Percentiles rank a stretch among this genome's conserved stretches.
Evolutionary conservation across 2,113 vertebrate species (phyloP).

Genomic region (Motacilla alba): DNA sequence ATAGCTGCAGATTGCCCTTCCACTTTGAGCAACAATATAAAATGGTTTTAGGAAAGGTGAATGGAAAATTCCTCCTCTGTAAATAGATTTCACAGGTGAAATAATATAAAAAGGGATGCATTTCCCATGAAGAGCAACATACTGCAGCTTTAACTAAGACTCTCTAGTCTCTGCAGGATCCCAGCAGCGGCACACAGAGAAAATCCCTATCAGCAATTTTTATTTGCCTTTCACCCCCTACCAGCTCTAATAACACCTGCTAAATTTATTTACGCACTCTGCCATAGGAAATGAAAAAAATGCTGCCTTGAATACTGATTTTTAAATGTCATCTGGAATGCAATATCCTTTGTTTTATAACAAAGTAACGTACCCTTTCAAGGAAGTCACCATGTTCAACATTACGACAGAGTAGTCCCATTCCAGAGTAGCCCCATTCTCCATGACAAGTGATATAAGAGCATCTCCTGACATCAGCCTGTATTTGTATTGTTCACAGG

Average conservation of each 20-base stretch:
- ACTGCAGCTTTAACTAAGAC: neutral
- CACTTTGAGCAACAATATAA: neutral
- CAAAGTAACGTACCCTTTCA: neutral
- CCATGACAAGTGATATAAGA: neutral
- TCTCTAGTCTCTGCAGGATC: constrained; percentile 6
- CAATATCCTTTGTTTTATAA: neutral
- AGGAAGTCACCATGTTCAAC: neutral
- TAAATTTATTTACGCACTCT: constrained; percentile 3
- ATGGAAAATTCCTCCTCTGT: neutral
- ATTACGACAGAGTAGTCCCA: neutral
- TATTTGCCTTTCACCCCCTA: neutral
- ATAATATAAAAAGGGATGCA: neutral
- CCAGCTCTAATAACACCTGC: constrained; percentile 26
- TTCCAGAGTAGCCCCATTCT: neutral
- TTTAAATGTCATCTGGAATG: neutral
- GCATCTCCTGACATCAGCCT: neutral
- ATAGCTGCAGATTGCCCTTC: neutral
- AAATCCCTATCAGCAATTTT: constrained; percentile 39
- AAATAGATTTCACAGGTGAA: constrained; percentile 30
- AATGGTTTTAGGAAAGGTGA: neutral
- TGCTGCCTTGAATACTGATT: neutral
- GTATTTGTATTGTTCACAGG: neutral
- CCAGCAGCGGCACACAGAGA: neutral
- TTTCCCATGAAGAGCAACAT: neutral
- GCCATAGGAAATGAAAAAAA: neutral